phyloP scores from a whole-genome alignment of 92 coral and sea anemone species.

The Heteractis magnifica region DNA sequence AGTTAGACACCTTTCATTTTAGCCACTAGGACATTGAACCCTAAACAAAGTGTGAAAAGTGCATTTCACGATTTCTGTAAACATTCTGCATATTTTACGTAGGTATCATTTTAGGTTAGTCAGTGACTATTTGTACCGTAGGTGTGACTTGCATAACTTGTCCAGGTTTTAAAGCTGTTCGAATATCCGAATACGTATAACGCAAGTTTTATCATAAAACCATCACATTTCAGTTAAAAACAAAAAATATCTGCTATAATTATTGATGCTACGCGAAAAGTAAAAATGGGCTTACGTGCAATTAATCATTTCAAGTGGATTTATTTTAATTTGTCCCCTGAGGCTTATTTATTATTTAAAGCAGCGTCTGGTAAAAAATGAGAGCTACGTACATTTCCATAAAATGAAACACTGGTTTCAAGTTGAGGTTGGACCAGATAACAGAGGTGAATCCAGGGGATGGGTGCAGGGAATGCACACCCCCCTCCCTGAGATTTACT shows the following conservation, averaged over 20 bases:
- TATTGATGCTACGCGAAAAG: not conserved
- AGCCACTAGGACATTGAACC: not conserved
- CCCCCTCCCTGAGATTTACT: no score
- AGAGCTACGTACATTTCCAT: not conserved
- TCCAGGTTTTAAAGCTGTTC: not conserved
- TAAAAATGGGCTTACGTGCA: not conserved
- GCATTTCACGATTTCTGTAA: no score
- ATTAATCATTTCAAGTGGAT: not conserved
- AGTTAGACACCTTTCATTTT: slow-evolving; percentile 3
- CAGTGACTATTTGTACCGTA: no score
- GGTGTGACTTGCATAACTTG: not conserved
- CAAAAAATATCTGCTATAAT: no score
- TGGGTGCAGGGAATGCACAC: no score
- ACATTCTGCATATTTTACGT: no score
- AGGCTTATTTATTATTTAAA: not conserved
- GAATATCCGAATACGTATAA: not conserved
- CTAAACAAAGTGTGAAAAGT: not conserved
- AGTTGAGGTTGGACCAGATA: not conserved
- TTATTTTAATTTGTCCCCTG: not conserved
- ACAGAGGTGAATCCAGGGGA: no score
- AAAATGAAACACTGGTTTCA: not conserved
- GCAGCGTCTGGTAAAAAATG: not conserved
- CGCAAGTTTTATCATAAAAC: no score
- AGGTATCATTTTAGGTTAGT: no score
- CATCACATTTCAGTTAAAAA: no score